Conservation (phyloP, 1,140 invertebrate species). For the Trachelipus rathkii region DNA sequence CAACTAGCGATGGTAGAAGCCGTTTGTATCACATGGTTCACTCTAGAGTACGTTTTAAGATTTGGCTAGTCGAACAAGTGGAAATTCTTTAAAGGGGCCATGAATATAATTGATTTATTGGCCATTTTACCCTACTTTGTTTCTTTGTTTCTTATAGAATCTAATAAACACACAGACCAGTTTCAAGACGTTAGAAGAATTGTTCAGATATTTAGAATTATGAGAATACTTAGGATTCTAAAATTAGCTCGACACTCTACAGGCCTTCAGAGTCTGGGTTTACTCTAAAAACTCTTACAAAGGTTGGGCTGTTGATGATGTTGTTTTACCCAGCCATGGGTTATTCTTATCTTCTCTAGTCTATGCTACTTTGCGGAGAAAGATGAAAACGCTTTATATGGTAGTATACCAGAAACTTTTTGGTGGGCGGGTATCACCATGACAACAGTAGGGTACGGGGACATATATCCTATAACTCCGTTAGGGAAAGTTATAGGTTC, state of each 20-base stretch:
- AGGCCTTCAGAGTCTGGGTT: slow-evolving; percentile 97
- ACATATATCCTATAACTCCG: slow-evolving; percentile 92
- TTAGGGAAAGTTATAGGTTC: slow-evolving; percentile 96
- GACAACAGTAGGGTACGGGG: slow-evolving; percentile 98
- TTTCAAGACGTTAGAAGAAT: slow-evolving; percentile 95
- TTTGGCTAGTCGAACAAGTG: slow-evolving; percentile 98
- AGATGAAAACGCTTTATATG: slow-evolving; percentile 92
- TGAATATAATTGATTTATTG: slow-evolving; percentile 97
- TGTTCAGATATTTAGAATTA: slow-evolving; percentile 98
- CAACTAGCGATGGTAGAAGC: slow-evolving; percentile 94
- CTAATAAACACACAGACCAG: slow-evolving; percentile 92
- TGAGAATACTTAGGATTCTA: slow-evolving; percentile 96
- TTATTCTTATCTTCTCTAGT: slow-evolving; percentile 97
- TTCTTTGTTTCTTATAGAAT: slow-evolving; percentile 90
- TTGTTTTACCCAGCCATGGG: slow-evolving; percentile 99
- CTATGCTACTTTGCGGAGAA: slow-evolving; percentile 99
- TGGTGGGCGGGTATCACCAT: slow-evolving; percentile 99
- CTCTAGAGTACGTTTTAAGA: slow-evolving; percentile 93
- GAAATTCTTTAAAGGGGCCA: slow-evolving; percentile 99
- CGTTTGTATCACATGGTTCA: slow-evolving; percentile 99
- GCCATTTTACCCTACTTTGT: slow-evolving; percentile 99
- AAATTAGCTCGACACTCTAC: slow-evolving; percentile 98
- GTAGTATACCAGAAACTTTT: slow-evolving; percentile 97
- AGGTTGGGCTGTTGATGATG: slow-evolving; percentile 93
- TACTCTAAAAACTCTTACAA: slow-evolving; percentile 98